Base-by-base conservation (phyloP, 1,140 invertebrate genomes). In the Formica exsecta region DNA sequence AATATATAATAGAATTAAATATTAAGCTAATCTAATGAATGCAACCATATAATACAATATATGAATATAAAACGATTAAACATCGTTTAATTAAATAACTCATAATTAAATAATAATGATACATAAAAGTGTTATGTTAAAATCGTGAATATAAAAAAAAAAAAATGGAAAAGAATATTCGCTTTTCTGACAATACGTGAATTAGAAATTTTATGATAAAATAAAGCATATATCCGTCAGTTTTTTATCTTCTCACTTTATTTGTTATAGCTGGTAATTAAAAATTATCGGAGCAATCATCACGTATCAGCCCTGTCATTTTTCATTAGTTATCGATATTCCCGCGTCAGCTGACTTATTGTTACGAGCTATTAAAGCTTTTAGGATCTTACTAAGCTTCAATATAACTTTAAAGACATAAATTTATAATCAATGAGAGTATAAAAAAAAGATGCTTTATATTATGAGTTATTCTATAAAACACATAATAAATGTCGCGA, bases 351-450 rank as follows among this genome's bases (percentile, higher is more conserved):
- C 29, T 29, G 32, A 51, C 59, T 68, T 71, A 86, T 87, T 81
- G n/a, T 83, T 74, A 83, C 25, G 61, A 48, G 48, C 62, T 75
- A 61, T 83, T 84, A 86, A 86, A 29, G 83, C 3, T 74, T 86
- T 74, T 66, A 76, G n/a, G 25, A 59, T 77, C 32, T 36, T 19
- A 41, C 41, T 19, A 19, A 73, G 19, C 16, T 74, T 61, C 7
- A 8, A 62, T 48, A 19, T 48, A 5, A 4, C 19, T 80, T 48
- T 9, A n/a, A n/a, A 11, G 29, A 11, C 29, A 13, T 25, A 73
- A 59, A 41, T 61, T 71, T 44, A 51, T 66, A 54, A 57, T 71
- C 25, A 29, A 29, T 71, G 41, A 59, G 36, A 79, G 8, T 70
- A 44, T 38, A 22, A 59, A 81, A 41, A 22, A 59, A 71, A 41